phyloP scores from a whole-genome alignment of 35 echinoderm and acorn worm genomes.

The Ophioderma brevispina region DNA sequence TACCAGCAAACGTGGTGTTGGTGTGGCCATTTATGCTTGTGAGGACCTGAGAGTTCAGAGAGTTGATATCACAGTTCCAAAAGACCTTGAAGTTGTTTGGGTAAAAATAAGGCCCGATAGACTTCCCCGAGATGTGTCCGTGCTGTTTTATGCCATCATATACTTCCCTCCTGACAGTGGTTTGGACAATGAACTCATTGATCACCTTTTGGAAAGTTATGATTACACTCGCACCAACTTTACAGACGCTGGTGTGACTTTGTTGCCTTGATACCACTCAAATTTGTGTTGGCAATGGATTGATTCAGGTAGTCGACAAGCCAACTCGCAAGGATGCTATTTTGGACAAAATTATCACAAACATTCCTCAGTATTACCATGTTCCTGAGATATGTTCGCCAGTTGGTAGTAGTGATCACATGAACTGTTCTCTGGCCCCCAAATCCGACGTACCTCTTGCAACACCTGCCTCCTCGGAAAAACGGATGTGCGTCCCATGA shows the following conservation, averaged over 20 bases:
- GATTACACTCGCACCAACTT: neutral
- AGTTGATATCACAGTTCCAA: no score
- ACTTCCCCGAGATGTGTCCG: no score
- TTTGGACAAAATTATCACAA: conserved; percentile 43
- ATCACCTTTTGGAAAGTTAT: no score
- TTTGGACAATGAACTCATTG: neutral
- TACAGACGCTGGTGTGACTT: conserved; percentile 1
- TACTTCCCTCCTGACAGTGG: no score
- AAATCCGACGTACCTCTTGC: no score
- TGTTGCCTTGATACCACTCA: neutral
- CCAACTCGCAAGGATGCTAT: conserved; percentile 24
- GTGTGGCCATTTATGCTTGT: no score
- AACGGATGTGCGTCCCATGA: no score
- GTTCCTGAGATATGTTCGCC: conserved; percentile 15
- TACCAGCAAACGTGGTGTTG: no score
- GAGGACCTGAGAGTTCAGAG: no score
- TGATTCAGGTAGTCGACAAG: neutral
- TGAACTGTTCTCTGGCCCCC: conserved; percentile 24
- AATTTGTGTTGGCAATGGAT: neutral
- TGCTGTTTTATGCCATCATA: no score
- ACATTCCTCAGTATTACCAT: no score
- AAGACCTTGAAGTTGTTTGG: conserved; percentile 27
- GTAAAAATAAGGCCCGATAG: conserved; percentile 27
- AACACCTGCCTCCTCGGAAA: no score
- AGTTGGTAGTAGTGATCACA: conserved; percentile 16